Conservation (phyloP, 2,113 vertebrate species). For the Hyperoodon ampullatus region DNA sequence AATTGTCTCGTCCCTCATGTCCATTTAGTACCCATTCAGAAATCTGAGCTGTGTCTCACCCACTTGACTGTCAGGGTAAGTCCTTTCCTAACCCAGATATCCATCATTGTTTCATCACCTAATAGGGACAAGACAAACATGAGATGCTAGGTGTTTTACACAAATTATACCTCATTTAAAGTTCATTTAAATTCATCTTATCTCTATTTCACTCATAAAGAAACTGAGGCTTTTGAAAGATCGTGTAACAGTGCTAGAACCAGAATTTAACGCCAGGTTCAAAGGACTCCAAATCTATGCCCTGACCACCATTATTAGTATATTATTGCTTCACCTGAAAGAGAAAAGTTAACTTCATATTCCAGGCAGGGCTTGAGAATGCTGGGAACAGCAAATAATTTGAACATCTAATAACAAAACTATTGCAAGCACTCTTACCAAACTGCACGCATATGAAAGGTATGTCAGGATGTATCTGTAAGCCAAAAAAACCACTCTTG, state of each 20-base stretch:
- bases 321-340: neutral
- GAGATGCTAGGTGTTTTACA: neutral
- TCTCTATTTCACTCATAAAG: neutral
- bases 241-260: neutral
- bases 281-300: neutral
- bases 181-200: neutral
- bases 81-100: neutral
- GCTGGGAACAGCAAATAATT: neutral
- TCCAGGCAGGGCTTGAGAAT: neutral
- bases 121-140: neutral
- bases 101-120: neutral
- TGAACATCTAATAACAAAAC: neutral
- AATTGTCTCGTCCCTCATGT: neutral
- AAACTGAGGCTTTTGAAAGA: neutral
- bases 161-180: neutral
- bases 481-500: neutral
- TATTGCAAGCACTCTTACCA: neutral
- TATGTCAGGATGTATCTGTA: neutral
- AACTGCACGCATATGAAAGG: neutral
- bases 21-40: neutral
- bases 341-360: neutral
- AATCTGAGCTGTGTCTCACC: neutral
- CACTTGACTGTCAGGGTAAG: neutral
- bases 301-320: neutral
- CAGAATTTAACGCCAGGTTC: neutral